phyloP scores from a whole-genome alignment of 1,140 invertebrate species.

The Rhopalosiphum maidis region DNA sequence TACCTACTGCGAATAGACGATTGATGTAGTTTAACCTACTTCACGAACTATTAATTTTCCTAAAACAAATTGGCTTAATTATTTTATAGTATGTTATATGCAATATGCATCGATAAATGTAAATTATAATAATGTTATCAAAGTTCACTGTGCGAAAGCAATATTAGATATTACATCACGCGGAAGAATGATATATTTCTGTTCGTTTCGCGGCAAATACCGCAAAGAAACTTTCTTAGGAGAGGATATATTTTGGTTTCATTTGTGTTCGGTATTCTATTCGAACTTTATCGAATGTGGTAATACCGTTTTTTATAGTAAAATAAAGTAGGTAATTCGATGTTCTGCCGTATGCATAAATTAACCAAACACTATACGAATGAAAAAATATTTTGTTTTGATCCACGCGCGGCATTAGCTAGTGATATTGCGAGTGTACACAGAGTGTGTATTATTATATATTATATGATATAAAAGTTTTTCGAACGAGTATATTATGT shows the following conservation, averaged over 20 bases:
- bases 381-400: conserved; percentile 16
- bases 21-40: no score
- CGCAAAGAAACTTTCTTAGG: background rate
- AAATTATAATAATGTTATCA: no score
- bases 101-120: no score
- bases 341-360: background rate
- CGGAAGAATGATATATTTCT: no score
- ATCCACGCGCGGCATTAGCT: background rate
- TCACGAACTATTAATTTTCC: no score
- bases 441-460: background rate
- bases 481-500: conserved; percentile 1
- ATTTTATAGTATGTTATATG: no score
- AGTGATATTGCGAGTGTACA: background rate
- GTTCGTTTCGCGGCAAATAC: no score
- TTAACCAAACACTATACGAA: background rate
- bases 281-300: background rate
- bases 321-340: background rate
- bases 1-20: no score
- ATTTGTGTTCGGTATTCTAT: background rate
- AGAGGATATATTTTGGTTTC: background rate
- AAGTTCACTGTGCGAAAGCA: background rate
- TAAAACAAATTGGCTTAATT: no score
- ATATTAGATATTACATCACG: background rate
- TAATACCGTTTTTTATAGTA: background rate
- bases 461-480: background rate